Evolutionary conservation across 2,888 invertebrate species (phyloP), one percentile per base, ranked within the genome.

Genomic region (Ophion ventricosus): DNA sequence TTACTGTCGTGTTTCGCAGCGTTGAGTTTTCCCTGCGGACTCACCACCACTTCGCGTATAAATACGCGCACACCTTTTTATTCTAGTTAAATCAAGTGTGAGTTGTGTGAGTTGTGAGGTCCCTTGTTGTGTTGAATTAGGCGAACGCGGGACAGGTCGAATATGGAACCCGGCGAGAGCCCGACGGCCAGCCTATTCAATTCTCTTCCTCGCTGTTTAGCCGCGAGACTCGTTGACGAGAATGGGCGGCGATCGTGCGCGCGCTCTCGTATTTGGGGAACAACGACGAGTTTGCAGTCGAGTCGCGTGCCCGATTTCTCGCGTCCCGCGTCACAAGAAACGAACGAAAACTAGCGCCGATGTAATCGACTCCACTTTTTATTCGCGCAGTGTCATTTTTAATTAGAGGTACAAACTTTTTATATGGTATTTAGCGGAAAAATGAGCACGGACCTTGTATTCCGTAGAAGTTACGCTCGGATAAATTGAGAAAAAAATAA

Each of bases 241-340:
- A 76, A 84, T 78, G 84, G 64, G 49, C 35, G 82, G 72, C 49
- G 49, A 49, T n/a, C n/a, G 17, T 14, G 35, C 35, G 35, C 35
- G 35, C 35, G 80, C 77, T 72, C 80, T 61, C 80, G 85, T 87
- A 88, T 88, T 88, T 88, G 88, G 88, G 82, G 81, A 84, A 73
- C 81, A 70, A 67, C 69, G 54, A 73, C 73, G 66, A n/a, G 86
- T 88, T 86, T 69, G 76, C 82, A 88, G 86, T 88, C 87, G 25
- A 57, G 85, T 86, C 88, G 86, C 88, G 88, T 88, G 79, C 84
- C 54, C 63, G 72, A 57, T 64, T 63, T 57, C 74, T 57, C 76
- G 80, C 77, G 80, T 66, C 78, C 77, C 82, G 73, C 77, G 81
- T 66, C 78, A 69, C 63, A 66, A 85, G 35, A 74, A n/a, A 59